Conservation (phyloP, 2,797 vertebrate genomes). For the Hylomyscus alleni region DNA sequence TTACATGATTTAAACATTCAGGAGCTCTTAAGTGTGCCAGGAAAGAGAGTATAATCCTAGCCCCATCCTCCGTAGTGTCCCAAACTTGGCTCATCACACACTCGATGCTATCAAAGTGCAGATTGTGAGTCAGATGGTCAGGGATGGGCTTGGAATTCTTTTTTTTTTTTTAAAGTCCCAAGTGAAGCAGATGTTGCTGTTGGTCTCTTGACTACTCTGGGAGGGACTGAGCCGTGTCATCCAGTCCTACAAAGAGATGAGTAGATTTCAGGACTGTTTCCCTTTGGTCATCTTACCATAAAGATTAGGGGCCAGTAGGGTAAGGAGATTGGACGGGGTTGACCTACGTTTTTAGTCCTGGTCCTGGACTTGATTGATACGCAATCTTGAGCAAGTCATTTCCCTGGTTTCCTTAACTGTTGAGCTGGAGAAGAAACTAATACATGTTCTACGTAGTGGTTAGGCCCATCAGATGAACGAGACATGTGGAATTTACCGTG, state of each 20-base stretch:
- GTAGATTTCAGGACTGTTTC: not conserved
- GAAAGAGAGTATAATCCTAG: not conserved
- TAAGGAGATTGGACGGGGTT: not conserved
- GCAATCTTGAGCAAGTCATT: constrained; percentile 24
- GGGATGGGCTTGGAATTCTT: not conserved
- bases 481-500: not conserved
- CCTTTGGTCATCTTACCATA: not conserved
- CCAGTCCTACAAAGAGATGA: not conserved
- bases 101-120: not conserved
- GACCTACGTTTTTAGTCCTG: not conserved
- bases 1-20: not conserved
- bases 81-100: not conserved
- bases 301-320: not conserved
- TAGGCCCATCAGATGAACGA: not conserved
- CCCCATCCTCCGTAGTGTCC: not conserved
- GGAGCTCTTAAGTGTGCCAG: not conserved
- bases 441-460: not conserved
- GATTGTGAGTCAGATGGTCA: not conserved
- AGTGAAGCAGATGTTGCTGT: not conserved
- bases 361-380: constrained; percentile 1
- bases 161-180: not conserved
- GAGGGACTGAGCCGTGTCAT: not conserved
- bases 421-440: constrained; percentile 46
- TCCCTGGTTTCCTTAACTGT: not conserved
- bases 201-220: not conserved